Conservation (phyloP, 2,888 invertebrate species). For the Eupithecia inturbata region DNA sequence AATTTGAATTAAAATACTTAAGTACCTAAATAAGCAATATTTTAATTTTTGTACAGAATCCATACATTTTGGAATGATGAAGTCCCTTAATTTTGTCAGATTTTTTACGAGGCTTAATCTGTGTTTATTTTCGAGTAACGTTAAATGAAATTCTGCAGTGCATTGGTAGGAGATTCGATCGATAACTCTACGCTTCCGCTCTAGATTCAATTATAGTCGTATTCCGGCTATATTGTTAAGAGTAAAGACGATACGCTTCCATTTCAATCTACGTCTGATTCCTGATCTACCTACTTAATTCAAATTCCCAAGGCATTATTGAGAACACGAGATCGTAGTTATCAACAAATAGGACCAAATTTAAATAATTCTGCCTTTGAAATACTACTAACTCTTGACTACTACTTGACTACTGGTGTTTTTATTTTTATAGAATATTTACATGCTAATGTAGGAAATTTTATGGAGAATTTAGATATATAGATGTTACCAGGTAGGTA, state of each 20-base stretch:
- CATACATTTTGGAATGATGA: no score
- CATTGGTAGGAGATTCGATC: background rate
- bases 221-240: slow-evolving; percentile 27
- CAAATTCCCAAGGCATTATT: slow-evolving; percentile 20
- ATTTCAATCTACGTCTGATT: slow-evolving; percentile 22
- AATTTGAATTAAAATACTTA: no score
- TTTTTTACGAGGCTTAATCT: background rate
- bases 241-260: slow-evolving; percentile 27
- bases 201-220: slow-evolving; percentile 30
- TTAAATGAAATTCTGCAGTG: background rate
- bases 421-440: no score
- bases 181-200: background rate
- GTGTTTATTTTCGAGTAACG: background rate
- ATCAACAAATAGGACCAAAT: slow-evolving; percentile 12
- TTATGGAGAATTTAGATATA: no score
- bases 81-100: background rate
- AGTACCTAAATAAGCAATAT: no score
- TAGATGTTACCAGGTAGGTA: no score
- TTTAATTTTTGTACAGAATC: background rate
- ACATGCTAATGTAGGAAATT: no score
- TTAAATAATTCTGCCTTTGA: slow-evolving; percentile 12
- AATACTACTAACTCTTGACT: no score
- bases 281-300: slow-evolving; percentile 14
- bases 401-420: no score
- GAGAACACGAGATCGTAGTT: slow-evolving; percentile 9